A percentile compares a stretch with the other conserved stretches of the same genome.
phyloP scores from a whole-genome alignment of 2,113 vertebrate genomes.

The Daphoenositta chrysoptera region DNA sequence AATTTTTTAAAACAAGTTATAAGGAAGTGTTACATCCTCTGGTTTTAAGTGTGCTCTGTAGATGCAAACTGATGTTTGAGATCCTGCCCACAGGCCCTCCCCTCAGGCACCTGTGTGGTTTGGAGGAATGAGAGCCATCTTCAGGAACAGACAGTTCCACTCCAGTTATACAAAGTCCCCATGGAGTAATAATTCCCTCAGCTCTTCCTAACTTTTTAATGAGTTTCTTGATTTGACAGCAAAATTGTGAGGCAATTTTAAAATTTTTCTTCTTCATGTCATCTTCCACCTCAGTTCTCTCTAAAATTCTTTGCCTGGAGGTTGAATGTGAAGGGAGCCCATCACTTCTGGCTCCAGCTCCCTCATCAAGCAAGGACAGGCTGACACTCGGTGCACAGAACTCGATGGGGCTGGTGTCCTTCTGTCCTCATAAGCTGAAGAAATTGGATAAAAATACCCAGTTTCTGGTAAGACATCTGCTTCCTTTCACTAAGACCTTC shows the following conservation, averaged over 20 bases:
- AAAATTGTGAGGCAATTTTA: neutral
- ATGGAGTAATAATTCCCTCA: neutral
- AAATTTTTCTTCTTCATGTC: neutral
- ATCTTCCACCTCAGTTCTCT: neutral
- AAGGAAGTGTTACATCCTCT: neutral
- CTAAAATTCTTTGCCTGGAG: neutral
- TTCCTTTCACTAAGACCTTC: neutral
- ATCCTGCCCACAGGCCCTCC: neutral
- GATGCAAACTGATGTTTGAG: neutral
- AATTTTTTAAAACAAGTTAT: neutral
- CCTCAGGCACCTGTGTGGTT: neutral
- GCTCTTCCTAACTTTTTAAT: neutral
- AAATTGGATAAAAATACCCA: neutral
- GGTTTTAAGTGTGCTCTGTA: neutral
- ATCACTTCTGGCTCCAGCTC: neutral
- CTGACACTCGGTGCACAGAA: neutral
- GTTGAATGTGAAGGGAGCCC: neutral
- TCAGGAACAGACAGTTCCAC: neutral
- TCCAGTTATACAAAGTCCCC: neutral
- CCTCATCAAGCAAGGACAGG: neutral
- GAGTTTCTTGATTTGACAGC: neutral
- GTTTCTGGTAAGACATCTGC: neutral
- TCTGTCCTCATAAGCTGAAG: neutral
- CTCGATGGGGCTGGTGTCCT: rapidly evolving
- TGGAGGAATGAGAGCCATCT: neutral